Evolutionary conservation across 2,888 invertebrate genomes (phyloP).

Genomic region (Ectropis crepuscularia): DNA sequence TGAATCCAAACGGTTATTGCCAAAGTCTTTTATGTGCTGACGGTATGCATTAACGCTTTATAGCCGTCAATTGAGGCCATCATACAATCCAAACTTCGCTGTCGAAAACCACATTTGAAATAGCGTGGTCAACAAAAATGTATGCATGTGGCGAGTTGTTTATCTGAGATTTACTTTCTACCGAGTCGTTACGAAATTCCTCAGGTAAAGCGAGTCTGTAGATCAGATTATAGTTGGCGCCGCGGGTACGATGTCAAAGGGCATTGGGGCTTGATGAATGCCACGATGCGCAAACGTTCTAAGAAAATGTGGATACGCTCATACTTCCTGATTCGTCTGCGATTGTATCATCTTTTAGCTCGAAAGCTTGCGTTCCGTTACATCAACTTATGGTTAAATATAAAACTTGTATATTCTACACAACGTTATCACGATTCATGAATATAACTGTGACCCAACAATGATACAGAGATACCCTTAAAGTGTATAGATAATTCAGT

Average conservation of each 20-base stretch:
- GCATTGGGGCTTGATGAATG: constrained; percentile 32
- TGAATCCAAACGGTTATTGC: constrained; percentile 69
- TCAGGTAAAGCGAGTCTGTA: constrained; percentile 40
- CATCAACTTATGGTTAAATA: background rate
- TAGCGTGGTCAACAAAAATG: constrained; percentile 19
- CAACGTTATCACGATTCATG: background rate
- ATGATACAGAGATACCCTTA: background rate
- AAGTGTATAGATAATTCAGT: background rate
- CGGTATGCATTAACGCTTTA: constrained; percentile 54
- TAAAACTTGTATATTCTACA: too few species aligned
- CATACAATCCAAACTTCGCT: constrained; percentile 41
- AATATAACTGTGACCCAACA: background rate
- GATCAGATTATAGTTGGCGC: constrained; percentile 49
- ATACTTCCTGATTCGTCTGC: constrained; percentile 30
- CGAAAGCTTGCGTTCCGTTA: constrained; percentile 3
- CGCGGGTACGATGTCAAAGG: constrained; percentile 48
- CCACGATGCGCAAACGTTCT: constrained; percentile 28
- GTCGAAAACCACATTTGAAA: constrained; percentile 15
- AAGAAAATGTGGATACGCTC: constrained; percentile 25
- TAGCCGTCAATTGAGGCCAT: constrained; percentile 58
- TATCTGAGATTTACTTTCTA: constrained; percentile 58
- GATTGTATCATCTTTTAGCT: constrained; percentile 26
- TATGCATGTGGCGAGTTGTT: constrained; percentile 41
- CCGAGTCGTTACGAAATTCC: constrained; percentile 58
- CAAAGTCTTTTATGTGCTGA: constrained; percentile 60